phyloP scores from a whole-genome alignment of 1,140 invertebrate genomes.

The Diorhabda sublineata region DNA sequence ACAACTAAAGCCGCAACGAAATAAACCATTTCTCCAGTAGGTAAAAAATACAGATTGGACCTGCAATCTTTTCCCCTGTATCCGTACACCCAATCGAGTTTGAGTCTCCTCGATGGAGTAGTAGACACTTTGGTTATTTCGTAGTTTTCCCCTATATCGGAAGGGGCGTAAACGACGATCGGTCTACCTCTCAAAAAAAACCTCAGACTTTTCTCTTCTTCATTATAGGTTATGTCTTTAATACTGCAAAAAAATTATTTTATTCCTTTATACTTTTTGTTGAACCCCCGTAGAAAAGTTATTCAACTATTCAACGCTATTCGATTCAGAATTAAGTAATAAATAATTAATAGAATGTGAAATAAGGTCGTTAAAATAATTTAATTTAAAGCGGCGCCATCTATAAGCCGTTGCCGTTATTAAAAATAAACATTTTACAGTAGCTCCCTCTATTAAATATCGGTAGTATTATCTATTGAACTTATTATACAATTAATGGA shows the following conservation, averaged over 20 bases:
- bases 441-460: too few relatives aligned
- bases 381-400: too few relatives aligned
- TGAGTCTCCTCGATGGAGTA: slow-evolving; percentile 74
- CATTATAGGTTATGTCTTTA: slow-evolving; percentile 71
- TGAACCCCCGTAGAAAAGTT: too few relatives aligned
- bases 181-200: slow-evolving; percentile 83
- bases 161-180: slow-evolving; percentile 72
- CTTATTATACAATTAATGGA: too few relatives aligned
- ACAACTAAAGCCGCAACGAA: slow-evolving; percentile 91
- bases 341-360: too few relatives aligned
- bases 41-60: slow-evolving; percentile 83
- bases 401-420: too few relatives aligned
- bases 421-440: too few relatives aligned
- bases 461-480: too few relatives aligned
- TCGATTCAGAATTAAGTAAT: too few relatives aligned
- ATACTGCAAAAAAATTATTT: slow-evolving; percentile 51
- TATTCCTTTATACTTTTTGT: too few relatives aligned
- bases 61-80: slow-evolving; percentile 87
- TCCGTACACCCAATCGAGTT: slow-evolving; percentile 89
- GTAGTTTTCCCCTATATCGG: slow-evolving; percentile 64
- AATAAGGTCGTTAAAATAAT: too few relatives aligned
- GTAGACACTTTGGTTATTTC: slow-evolving; percentile 75
- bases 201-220: slow-evolving; percentile 72
- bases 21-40: slow-evolving; percentile 93
- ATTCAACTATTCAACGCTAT: too few relatives aligned